Evolutionary conservation across 2,113 vertebrate species (phyloP).

Genomic region (Odobenus rosmarus): DNA sequence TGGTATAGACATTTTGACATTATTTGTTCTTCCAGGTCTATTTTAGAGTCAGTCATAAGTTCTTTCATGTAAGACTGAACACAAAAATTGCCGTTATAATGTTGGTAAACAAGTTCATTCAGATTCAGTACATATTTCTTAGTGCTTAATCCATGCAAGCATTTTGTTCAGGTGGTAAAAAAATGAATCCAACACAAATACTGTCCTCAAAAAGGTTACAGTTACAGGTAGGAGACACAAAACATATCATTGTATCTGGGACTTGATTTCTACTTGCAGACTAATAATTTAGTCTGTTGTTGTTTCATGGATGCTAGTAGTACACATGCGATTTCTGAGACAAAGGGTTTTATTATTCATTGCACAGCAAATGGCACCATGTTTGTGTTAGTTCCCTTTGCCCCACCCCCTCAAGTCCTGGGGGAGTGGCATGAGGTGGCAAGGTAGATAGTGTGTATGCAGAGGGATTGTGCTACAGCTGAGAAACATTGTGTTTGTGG

Average conservation of each 20-base stretch:
- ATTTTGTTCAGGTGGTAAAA: background rate
- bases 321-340: background rate
- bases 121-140: background rate
- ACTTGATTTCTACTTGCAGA: background rate
- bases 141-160: background rate
- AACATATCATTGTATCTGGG: background rate
- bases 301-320: background rate
- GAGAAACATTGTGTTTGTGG: background rate
- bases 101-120: background rate
- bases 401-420: background rate
- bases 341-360: background rate
- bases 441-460: background rate
- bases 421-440: background rate
- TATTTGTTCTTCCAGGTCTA: background rate
- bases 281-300: background rate
- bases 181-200: background rate
- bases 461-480: background rate
- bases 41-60: background rate
- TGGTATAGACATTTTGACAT: background rate
- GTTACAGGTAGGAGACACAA: background rate
- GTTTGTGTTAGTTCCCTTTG: background rate
- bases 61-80: background rate
- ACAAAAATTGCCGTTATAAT: background rate
- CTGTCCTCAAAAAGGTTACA: background rate
- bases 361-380: background rate